Evolutionary conservation across 1,140 invertebrate species (phyloP).

Genomic region (Caenorhabditis remanei): DNA sequence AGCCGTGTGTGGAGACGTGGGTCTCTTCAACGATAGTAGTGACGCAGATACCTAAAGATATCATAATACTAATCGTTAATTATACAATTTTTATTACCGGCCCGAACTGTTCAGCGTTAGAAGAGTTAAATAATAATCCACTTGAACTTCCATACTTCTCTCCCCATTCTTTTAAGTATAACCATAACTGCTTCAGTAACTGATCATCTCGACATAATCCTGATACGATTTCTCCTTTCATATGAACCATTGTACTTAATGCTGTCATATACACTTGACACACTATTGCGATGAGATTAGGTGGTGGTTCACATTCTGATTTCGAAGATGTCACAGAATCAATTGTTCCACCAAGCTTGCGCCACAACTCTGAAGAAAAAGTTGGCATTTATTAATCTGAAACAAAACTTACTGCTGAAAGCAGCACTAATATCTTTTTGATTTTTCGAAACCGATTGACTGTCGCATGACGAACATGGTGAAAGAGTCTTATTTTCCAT

Average conservation of each 20-base stretch:
- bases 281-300: conserved; percentile 86
- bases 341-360: conserved; percentile 59
- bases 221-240: conserved; percentile 93
- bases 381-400: background rate
- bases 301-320: conserved; percentile 79
- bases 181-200: conserved; percentile 4
- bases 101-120: conserved; percentile 28
- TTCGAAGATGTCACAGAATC: conserved; percentile 54
- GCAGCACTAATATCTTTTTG: conserved; percentile 35
- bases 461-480: background rate
- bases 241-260: conserved; percentile 88
- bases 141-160: conserved; percentile 53
- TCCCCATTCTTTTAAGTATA: conserved; percentile 57
- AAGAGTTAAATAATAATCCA: conserved; percentile 11
- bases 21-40: conserved; percentile 79
- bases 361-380: conserved; percentile 66
- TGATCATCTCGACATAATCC: conserved; percentile 81
- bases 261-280: conserved; percentile 93
- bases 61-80: conserved; percentile 62
- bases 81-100: background rate
- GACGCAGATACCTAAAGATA: conserved; percentile 87
- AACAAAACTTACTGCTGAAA: conserved; percentile 19
- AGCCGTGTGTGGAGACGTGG: conserved; percentile 78
- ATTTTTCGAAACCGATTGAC: conserved; percentile 17
- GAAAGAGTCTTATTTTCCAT: conserved; percentile 15